Base-by-base conservation (phyloP, 2,113 vertebrate species). In the Hemiprocne comata region DNA sequence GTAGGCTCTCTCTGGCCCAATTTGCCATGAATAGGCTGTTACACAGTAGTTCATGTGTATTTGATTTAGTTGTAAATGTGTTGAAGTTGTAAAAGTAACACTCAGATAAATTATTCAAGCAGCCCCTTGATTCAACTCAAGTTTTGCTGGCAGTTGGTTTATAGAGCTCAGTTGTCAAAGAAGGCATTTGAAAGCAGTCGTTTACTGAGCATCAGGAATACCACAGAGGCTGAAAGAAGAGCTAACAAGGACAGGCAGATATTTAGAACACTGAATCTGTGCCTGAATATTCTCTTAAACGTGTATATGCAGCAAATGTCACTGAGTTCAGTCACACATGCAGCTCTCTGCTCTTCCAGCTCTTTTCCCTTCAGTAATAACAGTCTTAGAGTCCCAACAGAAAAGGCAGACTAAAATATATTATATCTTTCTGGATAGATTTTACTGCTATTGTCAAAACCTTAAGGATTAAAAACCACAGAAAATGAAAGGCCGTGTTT, bases 1-100 rank as follows among this genome's bases (percentile, higher is more conserved):
- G 31, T 53, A 77, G 24, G 7, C 23, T 93, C 33, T 89, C 53
- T 77, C 70, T 91, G 60, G 36, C 46, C 87, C 73, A 64, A 76
- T 88, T 93, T 94, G 28, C 42, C 64, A 40, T 89, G 72, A 94
- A 65, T 73, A 95, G 62, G 87, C n/a, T 86, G 36, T 84, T 72
- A 71, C 8, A 62, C 33, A 26, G 55, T 82, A 86, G 73, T 57
- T 93, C 58, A 66, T 81, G 51, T 90, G 28, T 85, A 85, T 72
- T 96, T 46, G 54, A 92, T 94, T 97, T 90, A 73, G 66, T 62
- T 91, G 57, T 94, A 88, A 83, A 74, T 89, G 60, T 95, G 62
- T 75, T 86, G 61, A 94, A 87, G 72, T 93, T 96, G 89, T 93
- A 97, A 95, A 96, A 97, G 90, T 95, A 97, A 90, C 83, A 85